Evolutionary conservation across 2,888 invertebrate genomes (phyloP).

Genomic region (Reticulitermes lucifugus): DNA sequence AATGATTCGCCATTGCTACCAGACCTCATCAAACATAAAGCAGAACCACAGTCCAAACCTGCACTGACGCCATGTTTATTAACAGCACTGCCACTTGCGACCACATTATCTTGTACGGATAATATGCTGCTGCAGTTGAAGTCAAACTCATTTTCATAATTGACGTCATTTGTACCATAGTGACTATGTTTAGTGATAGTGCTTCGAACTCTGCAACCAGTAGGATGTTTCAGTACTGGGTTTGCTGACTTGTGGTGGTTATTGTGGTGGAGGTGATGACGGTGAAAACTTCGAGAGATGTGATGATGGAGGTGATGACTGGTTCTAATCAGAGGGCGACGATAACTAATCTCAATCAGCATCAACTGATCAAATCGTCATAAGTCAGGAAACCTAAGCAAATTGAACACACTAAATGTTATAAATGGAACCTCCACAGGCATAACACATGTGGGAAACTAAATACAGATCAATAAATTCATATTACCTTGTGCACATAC

Average conservation of each 20-base stretch:
- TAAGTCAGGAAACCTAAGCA: constrained; percentile 81
- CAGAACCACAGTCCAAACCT: constrained; percentile 4
- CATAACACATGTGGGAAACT: no score
- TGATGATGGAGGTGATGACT: background rate
- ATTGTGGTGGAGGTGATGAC: constrained; percentile 4
- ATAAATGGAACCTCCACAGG: no score
- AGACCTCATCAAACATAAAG: constrained; percentile 4
- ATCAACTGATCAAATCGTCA: constrained; percentile 73
- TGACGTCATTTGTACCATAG: constrained; percentile 42
- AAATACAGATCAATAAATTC: no score
- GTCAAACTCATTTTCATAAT: constrained; percentile 31
- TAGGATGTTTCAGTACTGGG: constrained; percentile 36
- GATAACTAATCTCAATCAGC: constrained; percentile 60
- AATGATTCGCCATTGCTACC: background rate
- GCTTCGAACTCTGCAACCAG: constrained; percentile 40
- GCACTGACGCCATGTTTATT: background rate
- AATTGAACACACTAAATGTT: constrained; percentile 1
- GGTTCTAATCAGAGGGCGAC: constrained; percentile 62
- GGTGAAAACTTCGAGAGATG: constrained; percentile 21
- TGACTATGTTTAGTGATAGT: constrained; percentile 37
- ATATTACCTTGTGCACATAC: no score
- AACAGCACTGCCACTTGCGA: background rate
- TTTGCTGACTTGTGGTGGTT: constrained; percentile 19
- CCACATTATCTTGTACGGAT: background rate
- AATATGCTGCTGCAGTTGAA: constrained; percentile 22